Percentiles rank a stretch among this genome's conserved stretches.
These are phyloP conservation scores for Hemistola chrysoprasaria DNA, from an alignment of 2,888 invertebrate genomes.

Conservation along the genomic window DNA sequence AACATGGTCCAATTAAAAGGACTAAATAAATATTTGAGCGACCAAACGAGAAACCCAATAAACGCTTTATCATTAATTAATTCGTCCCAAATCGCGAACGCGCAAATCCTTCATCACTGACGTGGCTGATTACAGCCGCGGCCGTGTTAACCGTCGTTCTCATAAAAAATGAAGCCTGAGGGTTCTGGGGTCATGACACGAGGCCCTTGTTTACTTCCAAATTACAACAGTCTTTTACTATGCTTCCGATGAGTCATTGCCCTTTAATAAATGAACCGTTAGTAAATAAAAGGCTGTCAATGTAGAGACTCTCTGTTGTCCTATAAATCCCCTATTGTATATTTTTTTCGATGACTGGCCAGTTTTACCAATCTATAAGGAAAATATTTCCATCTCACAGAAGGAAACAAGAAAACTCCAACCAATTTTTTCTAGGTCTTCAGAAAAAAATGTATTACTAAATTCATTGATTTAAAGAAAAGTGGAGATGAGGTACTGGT, in stretches of 20 bases:
- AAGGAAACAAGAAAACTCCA: neutral
- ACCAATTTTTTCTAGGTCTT: too few species aligned
- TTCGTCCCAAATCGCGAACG: too few species aligned
- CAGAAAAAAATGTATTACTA: too few species aligned
- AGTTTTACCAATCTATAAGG: constrained; percentile 5
- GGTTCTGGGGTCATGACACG: constrained; percentile 10
- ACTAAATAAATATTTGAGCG: too few species aligned
- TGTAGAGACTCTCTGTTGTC: constrained; percentile 19
- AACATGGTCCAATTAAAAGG: too few species aligned
- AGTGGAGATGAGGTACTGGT: too few species aligned
- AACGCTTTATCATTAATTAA: too few species aligned
- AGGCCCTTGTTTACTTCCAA: constrained; percentile 20
- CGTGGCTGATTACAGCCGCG: constrained; percentile 1
- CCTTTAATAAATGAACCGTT: constrained; percentile 28
- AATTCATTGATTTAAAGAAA: too few species aligned
- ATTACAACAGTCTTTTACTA: constrained; percentile 25
- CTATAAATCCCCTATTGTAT: constrained; percentile 19
- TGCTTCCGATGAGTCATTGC: constrained; percentile 25
- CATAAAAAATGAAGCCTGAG: constrained; percentile 12
- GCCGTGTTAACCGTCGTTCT: constrained; percentile 1
- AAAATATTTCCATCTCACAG: neutral
- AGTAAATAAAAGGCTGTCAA: constrained; percentile 30
- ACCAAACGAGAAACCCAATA: too few species aligned
- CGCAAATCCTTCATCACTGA: too few species aligned
- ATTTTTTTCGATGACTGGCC: constrained; percentile 21